Evolutionary conservation across 2,113 vertebrate species (phyloP).

Genomic region (Tragulus kanchil): DNA sequence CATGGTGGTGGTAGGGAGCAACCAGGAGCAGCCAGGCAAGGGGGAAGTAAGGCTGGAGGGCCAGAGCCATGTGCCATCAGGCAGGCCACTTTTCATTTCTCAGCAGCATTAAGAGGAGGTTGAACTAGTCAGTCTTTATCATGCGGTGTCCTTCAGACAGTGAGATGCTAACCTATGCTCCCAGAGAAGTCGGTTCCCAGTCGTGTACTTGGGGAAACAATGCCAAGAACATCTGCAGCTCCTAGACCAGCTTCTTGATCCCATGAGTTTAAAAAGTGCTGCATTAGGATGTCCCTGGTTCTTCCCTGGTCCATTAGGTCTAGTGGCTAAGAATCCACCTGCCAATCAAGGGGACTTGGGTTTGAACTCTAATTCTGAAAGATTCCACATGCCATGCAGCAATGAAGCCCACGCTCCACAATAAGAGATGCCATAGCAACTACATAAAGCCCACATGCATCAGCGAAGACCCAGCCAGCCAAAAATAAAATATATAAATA

Average conservation of each 20-base stretch:
- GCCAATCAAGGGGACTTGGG: background rate
- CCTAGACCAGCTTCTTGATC: background rate
- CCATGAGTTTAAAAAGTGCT: background rate
- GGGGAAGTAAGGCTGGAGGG: background rate
- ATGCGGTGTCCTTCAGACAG: background rate
- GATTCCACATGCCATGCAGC: background rate
- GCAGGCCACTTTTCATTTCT: background rate
- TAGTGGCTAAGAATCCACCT: background rate
- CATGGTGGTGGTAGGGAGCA: background rate
- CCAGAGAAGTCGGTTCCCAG: background rate
- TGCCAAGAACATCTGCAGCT: background rate
- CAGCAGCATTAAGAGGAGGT: background rate
- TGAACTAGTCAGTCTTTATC: background rate
- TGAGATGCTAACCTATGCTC: background rate
- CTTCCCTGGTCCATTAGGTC: background rate
- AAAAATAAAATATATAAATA: background rate
- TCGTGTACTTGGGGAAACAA: background rate
- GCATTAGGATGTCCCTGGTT: background rate
- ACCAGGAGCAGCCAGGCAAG: background rate
- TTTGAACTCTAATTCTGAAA: background rate
- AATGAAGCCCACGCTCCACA: background rate
- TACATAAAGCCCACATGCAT: background rate
- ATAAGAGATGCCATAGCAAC: fast-evolving
- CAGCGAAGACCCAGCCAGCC: background rate
- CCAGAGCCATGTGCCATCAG: background rate